Conservation (phyloP, 1,140 invertebrate genomes). For the Drosophila kepulauana region DNA sequence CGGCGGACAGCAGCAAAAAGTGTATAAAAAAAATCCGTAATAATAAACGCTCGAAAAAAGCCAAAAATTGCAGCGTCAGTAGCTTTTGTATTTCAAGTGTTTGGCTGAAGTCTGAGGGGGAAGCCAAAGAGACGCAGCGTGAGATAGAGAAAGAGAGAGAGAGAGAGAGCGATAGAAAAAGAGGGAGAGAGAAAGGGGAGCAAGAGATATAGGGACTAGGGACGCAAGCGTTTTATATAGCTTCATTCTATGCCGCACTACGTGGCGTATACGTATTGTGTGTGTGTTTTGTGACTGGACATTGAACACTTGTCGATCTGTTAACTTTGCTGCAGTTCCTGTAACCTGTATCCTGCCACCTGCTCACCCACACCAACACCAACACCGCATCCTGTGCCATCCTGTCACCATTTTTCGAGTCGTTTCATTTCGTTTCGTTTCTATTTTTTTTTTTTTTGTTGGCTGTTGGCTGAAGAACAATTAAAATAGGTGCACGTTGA, state of each 20-base stretch:
- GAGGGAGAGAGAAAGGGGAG: background rate
- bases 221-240: background rate
- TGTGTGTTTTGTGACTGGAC: constrained; percentile 29
- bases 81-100: constrained; percentile 78
- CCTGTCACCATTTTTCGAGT: constrained; percentile 55
- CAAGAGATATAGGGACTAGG: background rate
- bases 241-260: constrained; percentile 2
- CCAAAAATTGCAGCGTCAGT: constrained; percentile 84
- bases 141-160: background rate
- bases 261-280: constrained; percentile 5
- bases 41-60: constrained; percentile 82
- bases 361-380: background rate
- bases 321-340: constrained; percentile 20
- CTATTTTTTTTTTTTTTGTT: constrained; percentile 58
- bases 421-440: constrained; percentile 1
- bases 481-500: constrained; percentile 81
- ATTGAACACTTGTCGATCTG: constrained; percentile 45
- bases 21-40: constrained; percentile 67
- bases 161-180: background rate
- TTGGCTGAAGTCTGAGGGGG: constrained; percentile 41
- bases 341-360: constrained; percentile 17
- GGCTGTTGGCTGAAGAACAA: constrained; percentile 45
- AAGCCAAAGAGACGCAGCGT: background rate
- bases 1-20: constrained; percentile 5
- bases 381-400: constrained; percentile 7